Base-by-base conservation (phyloP, 1,140 invertebrate species). In the Tetragonula clypearis region DNA sequence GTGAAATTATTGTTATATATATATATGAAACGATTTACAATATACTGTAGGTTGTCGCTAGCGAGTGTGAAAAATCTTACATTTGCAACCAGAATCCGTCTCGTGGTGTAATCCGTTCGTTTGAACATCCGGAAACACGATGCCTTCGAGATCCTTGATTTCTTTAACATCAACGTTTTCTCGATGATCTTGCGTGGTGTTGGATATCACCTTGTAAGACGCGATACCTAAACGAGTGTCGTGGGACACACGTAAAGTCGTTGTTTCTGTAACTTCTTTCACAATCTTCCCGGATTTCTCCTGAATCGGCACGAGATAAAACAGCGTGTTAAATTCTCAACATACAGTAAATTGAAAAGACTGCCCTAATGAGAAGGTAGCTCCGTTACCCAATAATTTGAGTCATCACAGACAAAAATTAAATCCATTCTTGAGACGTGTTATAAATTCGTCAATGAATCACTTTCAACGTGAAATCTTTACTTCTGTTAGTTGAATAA, bases 241-340 rank as follows among this genome's bases (percentile, higher is more conserved):
- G 72, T 96, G 96, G 1, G 95, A 95, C 1, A 96, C 95, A 68
- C 95, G 94, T 17, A 96, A 87, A 75, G 95, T 95, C 56, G 95
- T 96, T 21, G 95, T 96, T 91, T 96, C 95, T 0, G 95, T 96
- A 0, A 96, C 95, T 92, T 96, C 95, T 76, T 94, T 95, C 0
- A 95, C 93, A 6, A 96, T 93, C 83, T 95, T 96, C 9, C 93
- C 94, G 30, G 92, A 90, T 55, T 87, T 91, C 76, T 94, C 94
- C 95, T 95, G 77, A 49, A 41, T 9, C 55, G 76, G 80, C 26
- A 53, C 14, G 49, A 49, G 23, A 53, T 35, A 55, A n/a, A 60
- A 60, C 15, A 26, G 55, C 21, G 19, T 4, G 26, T 62, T 19
- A 66, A 58, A 15, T 1, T n/a, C 60, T 12, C 3, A 12, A 14